Conservation (phyloP, 2,888 invertebrate genomes). For the Euclidia mi region DNA sequence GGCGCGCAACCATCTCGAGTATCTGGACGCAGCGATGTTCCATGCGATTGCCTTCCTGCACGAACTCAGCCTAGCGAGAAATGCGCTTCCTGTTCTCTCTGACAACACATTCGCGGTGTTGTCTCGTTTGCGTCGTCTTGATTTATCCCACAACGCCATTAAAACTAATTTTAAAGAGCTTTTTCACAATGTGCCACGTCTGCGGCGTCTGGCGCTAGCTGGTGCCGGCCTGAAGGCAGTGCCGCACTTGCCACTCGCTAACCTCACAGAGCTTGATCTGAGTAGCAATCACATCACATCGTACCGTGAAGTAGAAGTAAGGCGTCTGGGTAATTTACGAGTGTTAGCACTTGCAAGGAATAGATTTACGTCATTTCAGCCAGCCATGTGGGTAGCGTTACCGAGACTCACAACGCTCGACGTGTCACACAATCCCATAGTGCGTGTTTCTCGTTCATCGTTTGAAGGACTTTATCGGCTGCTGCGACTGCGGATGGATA, state of each 20-base stretch:
- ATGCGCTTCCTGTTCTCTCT: conserved; percentile 94
- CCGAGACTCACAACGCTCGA: conserved; percentile 92
- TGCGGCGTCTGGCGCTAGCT: conserved; percentile 92
- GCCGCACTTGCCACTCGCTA: conserved; percentile 91
- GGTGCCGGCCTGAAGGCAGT: conserved; percentile 92
- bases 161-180: conserved; percentile 95
- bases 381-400: conserved; percentile 92
- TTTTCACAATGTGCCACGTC: conserved; percentile 93
- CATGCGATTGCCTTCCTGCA: conserved; percentile 91
- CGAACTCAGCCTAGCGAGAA: conserved; percentile 92
- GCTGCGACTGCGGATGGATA: conserved; percentile 92
- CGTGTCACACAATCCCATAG: conserved; percentile 94
- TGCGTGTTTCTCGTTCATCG: conserved; percentile 91
- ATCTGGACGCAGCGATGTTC: conserved; percentile 95
- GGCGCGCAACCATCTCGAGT: conserved; percentile 93
- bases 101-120: conserved; percentile 95
- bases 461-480: conserved; percentile 92
- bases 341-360: conserved; percentile 93
- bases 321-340: conserved; percentile 91
- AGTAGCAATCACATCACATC: conserved; percentile 93
- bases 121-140: conserved; percentile 92
- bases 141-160: conserved; percentile 93
- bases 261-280: conserved; percentile 93
- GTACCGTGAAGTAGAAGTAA: conserved; percentile 91
- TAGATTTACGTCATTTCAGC: conserved; percentile 92